These are phyloP conservation scores for Fissipunctia ypsillon DNA, from an alignment of 2,888 invertebrate genomes.

Conservation along the genomic window DNA sequence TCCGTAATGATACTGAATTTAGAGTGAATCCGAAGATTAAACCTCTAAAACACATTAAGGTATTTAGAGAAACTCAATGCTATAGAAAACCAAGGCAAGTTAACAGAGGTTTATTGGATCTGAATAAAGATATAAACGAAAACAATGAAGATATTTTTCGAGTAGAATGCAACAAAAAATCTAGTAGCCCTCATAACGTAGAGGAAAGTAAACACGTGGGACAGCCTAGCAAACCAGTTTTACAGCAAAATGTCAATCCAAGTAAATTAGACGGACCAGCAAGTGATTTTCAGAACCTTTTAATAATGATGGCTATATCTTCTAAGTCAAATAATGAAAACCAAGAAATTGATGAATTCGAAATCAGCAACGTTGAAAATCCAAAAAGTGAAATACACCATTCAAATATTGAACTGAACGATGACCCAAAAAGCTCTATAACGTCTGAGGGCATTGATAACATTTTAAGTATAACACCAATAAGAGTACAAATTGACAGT, in stretches of 20 bases:
- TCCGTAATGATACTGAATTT: slow-evolving; percentile 77
- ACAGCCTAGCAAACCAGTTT: slow-evolving; percentile 37
- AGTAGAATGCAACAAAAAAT: slow-evolving; percentile 68
- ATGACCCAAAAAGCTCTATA: slow-evolving; percentile 22
- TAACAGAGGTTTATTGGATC: slow-evolving; percentile 57
- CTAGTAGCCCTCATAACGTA: slow-evolving; percentile 27
- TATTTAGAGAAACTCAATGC: slow-evolving; percentile 53
- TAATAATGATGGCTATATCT: slow-evolving; percentile 83
- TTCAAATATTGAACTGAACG: slow-evolving; percentile 19
- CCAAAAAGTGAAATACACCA: slow-evolving; percentile 24
- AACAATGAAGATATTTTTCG: slow-evolving; percentile 67
- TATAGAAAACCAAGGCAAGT: slow-evolving; percentile 44
- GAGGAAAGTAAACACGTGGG: slow-evolving; percentile 37
- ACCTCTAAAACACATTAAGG: slow-evolving; percentile 56
- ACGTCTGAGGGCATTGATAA: slow-evolving; percentile 64
- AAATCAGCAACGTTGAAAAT: slow-evolving; percentile 28
- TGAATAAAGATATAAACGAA: slow-evolving; percentile 64
- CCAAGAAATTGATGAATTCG: slow-evolving; percentile 50
- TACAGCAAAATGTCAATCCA: slow-evolving; percentile 21
- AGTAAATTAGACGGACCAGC: slow-evolving; percentile 55
- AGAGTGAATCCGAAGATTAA: slow-evolving; percentile 73
- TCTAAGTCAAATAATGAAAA: slow-evolving; percentile 71
- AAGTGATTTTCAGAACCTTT: slow-evolving; percentile 80
- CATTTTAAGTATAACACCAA: slow-evolving; percentile 77
- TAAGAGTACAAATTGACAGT: slow-evolving; percentile 73